A percentile compares a stretch with the other conserved stretches of the same genome.
Conservation (phyloP, 2,888 invertebrate species). For the Autographa pulchrina region DNA sequence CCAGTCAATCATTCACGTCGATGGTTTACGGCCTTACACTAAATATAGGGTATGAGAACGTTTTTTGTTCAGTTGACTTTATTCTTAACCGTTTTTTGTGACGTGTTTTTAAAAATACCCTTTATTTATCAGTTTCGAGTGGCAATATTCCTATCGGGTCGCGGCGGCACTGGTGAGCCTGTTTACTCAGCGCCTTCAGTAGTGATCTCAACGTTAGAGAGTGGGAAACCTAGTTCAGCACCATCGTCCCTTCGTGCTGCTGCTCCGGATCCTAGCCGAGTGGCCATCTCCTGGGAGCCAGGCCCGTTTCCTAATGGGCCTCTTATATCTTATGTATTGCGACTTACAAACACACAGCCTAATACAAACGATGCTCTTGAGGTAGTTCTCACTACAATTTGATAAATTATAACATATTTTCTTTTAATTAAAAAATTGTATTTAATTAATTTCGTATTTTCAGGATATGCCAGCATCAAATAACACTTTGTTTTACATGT, state of each 20-base stretch:
- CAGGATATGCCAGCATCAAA: slow-evolving; percentile 94
- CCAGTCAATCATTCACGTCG: slow-evolving; percentile 92
- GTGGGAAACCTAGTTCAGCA: slow-evolving; percentile 93
- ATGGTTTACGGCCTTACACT: slow-evolving; percentile 95
- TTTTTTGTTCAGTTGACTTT: background rate
- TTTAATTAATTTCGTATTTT: slow-evolving; percentile 34
- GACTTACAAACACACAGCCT: slow-evolving; percentile 90
- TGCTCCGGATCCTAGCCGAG: slow-evolving; percentile 94
- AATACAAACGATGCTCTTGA: slow-evolving; percentile 91
- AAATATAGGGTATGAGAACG: slow-evolving; percentile 93
- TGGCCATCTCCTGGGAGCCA: slow-evolving; percentile 96
- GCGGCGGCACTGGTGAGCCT: slow-evolving; percentile 91
- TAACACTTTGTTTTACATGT: slow-evolving; percentile 93
- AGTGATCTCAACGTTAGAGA: slow-evolving; percentile 93
- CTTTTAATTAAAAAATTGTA: no score
- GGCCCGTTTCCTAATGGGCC: slow-evolving; percentile 97
- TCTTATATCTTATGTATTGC: slow-evolving; percentile 95
- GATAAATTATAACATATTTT: no score
- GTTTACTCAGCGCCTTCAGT: slow-evolving; percentile 93
- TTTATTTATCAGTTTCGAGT: slow-evolving; percentile 93
- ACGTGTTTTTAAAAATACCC: background rate
- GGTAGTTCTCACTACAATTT: slow-evolving; percentile 77
- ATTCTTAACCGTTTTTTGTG: background rate
- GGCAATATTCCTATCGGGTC: slow-evolving; percentile 93
- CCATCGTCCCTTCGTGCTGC: slow-evolving; percentile 93